Conservation (phyloP, 2,113 vertebrate genomes). For the Peromyscus polionotus region DNA sequence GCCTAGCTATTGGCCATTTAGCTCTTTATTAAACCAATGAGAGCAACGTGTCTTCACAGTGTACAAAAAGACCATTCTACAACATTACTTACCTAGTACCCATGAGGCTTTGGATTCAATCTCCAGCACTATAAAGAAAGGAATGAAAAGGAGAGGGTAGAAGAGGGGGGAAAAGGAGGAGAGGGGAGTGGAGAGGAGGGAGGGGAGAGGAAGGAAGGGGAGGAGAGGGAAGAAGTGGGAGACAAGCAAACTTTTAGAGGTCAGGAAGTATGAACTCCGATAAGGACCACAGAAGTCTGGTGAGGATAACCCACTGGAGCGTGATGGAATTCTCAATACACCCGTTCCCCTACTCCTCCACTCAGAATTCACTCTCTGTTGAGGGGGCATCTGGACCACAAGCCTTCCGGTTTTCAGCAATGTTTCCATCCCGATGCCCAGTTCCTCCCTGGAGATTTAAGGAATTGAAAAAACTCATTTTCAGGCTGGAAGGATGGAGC, state of each 20-base stretch:
- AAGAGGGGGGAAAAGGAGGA: too few relatives aligned
- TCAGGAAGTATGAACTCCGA: neutral
- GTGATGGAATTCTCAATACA: neutral
- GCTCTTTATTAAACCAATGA: neutral
- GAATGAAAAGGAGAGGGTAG: neutral
- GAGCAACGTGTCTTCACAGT: neutral
- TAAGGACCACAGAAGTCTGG: neutral
- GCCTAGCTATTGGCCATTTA: neutral
- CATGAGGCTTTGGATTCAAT: neutral
- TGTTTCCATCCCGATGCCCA: neutral
- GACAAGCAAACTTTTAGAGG: neutral
- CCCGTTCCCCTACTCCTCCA: neutral
- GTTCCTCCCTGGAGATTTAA: neutral
- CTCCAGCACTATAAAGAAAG: neutral
- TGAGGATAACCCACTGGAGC: neutral
- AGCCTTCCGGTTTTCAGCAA: neutral
- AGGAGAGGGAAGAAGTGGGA: neutral
- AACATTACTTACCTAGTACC: neutral
- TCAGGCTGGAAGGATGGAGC: neutral
- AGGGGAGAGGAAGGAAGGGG: neutral
- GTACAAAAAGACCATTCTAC: neutral
- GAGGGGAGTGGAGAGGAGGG: too few relatives aligned
- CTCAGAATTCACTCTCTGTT: constrained; percentile 10
- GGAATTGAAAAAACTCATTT: neutral
- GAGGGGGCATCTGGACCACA: neutral